Evolutionary conservation across 2,888 invertebrate genomes (phyloP), one percentile per base, ranked within the genome.

Genomic region (Synanthedon andrenaeformis): DNA sequence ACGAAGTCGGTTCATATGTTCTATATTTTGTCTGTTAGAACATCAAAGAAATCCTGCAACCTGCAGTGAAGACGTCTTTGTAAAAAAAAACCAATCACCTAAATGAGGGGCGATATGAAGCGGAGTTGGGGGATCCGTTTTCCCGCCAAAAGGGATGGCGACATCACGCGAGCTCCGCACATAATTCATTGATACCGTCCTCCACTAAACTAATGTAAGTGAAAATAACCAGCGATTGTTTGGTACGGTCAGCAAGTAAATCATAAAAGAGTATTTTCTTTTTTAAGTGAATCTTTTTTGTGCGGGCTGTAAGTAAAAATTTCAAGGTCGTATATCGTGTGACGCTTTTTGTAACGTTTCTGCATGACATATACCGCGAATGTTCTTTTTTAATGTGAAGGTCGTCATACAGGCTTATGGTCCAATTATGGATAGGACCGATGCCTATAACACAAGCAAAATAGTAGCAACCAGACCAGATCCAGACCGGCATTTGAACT

Each of bases 111-210:
- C 54, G 59, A 56, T 35, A 50, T 52, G 28, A 45, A 42, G 53
- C 56, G 52, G 51, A 53, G 63, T 62, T 49, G 61, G 61, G 58
- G 59, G 49, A 53, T 54, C 56, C 62, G 59, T 61, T 62, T 62
- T 54, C 53, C 59, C 58, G 59, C 59, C 65, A 69, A 69, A 67
- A 68, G 74, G 75, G 70, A 79, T 69, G 70, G 77, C 78, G 77
- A 79, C 76, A 67, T 82, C 84, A 85, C 83, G 84, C 81, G 74
- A 82, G 64, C 76, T 57, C 55, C 64, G 68, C 79, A 81, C 81
- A 85, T 83, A 83, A 82, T 82, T 84, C 83, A 86, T 82, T 84
- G 82, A 81, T 82, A 79, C 76, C 70, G 76, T 79, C 78, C 78
- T 77, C 68, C 73, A 73, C 75, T 79, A 76, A 81, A 80, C 82